Evolutionary conservation across 2,888 invertebrate genomes (phyloP).

Genomic region (Melanophora roralis): DNA sequence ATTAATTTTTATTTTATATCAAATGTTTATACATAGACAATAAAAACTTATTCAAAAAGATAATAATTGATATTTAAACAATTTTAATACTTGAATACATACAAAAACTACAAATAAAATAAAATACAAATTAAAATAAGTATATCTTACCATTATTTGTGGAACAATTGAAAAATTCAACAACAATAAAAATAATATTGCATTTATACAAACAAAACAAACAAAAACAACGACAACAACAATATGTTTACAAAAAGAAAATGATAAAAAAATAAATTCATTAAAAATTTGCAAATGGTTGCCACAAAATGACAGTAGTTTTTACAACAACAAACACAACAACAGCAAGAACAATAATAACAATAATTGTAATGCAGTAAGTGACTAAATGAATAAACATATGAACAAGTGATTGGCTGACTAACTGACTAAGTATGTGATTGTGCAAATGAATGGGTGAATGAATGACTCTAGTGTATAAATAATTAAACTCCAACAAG

Average conservation of each 20-base stretch:
- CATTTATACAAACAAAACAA: constrained; percentile 38
- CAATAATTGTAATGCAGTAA: constrained; percentile 50
- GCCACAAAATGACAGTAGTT: constrained; percentile 48
- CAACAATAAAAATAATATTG: constrained; percentile 51
- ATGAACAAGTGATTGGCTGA: constrained; percentile 7
- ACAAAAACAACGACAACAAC: constrained; percentile 65
- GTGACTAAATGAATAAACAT: constrained; percentile 35
- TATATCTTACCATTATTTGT: constrained; percentile 57
- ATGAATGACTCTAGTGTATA: constrained; percentile 19
- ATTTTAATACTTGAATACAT: background rate
- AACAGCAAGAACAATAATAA: constrained; percentile 49
- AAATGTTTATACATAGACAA: background rate
- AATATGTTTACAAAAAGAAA: constrained; percentile 38
- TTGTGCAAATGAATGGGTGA: constrained; percentile 6
- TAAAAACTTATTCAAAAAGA: background rate
- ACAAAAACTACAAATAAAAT: constrained; percentile 15
- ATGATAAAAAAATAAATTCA: constrained; percentile 56
- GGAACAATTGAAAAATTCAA: constrained; percentile 48
- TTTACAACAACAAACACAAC: constrained; percentile 32
- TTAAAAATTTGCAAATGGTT: constrained; percentile 55
- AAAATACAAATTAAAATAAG: constrained; percentile 20
- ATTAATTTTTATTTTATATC: too few species aligned
- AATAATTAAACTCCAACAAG: constrained; percentile 33
- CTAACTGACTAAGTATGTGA: constrained; percentile 29
- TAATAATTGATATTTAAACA: constrained; percentile 13